Evolutionary conservation across 2,888 invertebrate species (phyloP).

Genomic region (Sepioteuthis lessoniana): DNA sequence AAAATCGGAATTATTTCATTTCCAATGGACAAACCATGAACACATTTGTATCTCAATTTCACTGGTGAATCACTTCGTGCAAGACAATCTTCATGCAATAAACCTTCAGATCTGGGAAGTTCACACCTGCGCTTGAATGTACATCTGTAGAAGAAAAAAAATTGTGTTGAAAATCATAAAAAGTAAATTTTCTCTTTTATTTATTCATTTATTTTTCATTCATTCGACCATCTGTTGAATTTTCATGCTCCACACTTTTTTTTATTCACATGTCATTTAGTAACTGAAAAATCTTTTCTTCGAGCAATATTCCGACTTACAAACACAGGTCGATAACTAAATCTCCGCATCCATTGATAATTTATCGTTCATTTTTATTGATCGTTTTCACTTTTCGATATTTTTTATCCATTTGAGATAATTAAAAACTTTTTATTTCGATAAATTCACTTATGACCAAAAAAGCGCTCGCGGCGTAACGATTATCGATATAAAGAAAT

Average conservation of each 20-base stretch:
- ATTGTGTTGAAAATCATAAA: background rate
- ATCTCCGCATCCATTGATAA: too few relatives aligned
- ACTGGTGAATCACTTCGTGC: background rate
- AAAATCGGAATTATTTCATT: background rate
- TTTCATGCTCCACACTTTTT: background rate
- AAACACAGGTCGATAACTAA: too few relatives aligned
- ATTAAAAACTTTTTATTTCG: too few relatives aligned
- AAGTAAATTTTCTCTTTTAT: background rate
- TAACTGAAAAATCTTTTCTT: too few relatives aligned
- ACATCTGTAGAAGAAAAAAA: background rate
- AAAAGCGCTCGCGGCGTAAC: too few relatives aligned
- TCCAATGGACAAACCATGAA: background rate
- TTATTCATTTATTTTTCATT: background rate
- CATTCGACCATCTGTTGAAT: background rate
- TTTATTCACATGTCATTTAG: background rate
- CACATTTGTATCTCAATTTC: background rate
- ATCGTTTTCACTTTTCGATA: too few relatives aligned
- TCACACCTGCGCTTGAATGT: background rate
- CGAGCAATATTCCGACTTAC: too few relatives aligned
- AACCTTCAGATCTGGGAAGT: background rate
- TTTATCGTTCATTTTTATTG: too few relatives aligned
- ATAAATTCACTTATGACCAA: too few relatives aligned
- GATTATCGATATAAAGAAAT: too few relatives aligned
- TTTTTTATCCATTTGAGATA: too few relatives aligned
- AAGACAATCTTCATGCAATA: background rate